Base-by-base conservation (phyloP, 2,888 invertebrate genomes). In the Notodonta ziczac region DNA sequence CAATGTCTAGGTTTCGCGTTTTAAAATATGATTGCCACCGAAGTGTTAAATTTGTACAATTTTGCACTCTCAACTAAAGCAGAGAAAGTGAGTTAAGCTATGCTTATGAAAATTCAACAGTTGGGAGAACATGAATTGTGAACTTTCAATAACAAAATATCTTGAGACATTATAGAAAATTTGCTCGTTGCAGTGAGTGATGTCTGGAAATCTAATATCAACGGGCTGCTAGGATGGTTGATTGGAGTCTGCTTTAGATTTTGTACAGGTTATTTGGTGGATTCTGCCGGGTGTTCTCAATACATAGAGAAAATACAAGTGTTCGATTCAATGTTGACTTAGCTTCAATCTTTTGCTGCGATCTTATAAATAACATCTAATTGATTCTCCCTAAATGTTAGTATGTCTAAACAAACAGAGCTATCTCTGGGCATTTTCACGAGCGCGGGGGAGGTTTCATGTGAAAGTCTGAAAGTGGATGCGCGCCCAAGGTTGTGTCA, bases 401-500 rank as follows among this genome's bases (percentile, higher is more conserved):
- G 46, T n/a, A 13, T 10, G 46, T 46, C 13, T 67, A 62, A 67
- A 72, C 57, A 65, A 46, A 66, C 50, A 64, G 62, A 61, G 51
- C 7, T 44, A 66, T 35, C 6, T 58, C 56, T 63, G 14, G 54
- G 61, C 58, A 58, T 63, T 46, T 46, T 61, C 39, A 7, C 52
- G 50, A 44, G 55, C 62, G 57, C 60, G 59, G 70, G 75, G 73
- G 72, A 65, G 75, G 72, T 74, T 80, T 77, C 72, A 81, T 81
- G 85, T 80, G 84, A 87, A 87, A 46, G 46, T 46, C 46, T n/a
- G n/a, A 46, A 46, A 80, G 78, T 73, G 72, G 75, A 84, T 77
- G 80, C 87, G 87, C 70, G 74, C 76, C 76, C 88, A 90, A 89
- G 89, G 89, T 84, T 81, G 13, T 65, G 77, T 61, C 69, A 66